phyloP scores from a whole-genome alignment of 1,140 invertebrate species.

The Mactra quadrangularis region DNA sequence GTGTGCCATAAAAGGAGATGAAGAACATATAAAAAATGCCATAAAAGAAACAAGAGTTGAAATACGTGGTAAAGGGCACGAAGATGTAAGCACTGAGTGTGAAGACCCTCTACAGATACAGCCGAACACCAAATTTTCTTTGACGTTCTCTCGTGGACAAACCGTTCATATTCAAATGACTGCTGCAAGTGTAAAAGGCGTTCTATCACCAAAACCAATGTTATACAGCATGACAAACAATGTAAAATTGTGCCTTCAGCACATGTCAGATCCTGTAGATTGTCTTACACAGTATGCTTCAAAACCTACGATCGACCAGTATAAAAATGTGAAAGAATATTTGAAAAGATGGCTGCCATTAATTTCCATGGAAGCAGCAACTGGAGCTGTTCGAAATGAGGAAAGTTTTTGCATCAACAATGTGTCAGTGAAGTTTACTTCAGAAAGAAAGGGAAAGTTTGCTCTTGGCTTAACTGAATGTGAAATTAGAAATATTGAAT shows the following conservation, averaged over 20 bases:
- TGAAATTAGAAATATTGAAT: constrained; percentile 60
- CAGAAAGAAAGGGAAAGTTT: constrained; percentile 52
- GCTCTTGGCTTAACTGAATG: constrained; percentile 47
- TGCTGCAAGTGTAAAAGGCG: constrained; percentile 45
- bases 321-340: constrained; percentile 54
- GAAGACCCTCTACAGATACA: background rate
- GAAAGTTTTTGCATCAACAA: constrained; percentile 48
- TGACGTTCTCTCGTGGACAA: constrained; percentile 55
- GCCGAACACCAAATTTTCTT: constrained; percentile 39
- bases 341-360: constrained; percentile 61
- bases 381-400: constrained; percentile 33
- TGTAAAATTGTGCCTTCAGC: constrained; percentile 60
- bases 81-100: constrained; percentile 28
- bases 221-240: constrained; percentile 59
- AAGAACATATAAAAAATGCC: constrained; percentile 30
- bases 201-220: constrained; percentile 57
- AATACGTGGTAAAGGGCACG: constrained; percentile 2
- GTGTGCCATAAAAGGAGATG: background rate
- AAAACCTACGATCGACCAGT: constrained; percentile 19
- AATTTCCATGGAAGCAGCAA: constrained; percentile 67
- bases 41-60: constrained; percentile 23
- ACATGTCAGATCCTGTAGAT: constrained; percentile 61
- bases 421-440: constrained; percentile 22
- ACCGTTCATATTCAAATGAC: constrained; percentile 59
- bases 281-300: constrained; percentile 44